A percentile compares a stretch with the other conserved stretches of the same genome.
Conservation (phyloP, 2,797 vertebrate species). For the Halcyon smyrnensis region DNA sequence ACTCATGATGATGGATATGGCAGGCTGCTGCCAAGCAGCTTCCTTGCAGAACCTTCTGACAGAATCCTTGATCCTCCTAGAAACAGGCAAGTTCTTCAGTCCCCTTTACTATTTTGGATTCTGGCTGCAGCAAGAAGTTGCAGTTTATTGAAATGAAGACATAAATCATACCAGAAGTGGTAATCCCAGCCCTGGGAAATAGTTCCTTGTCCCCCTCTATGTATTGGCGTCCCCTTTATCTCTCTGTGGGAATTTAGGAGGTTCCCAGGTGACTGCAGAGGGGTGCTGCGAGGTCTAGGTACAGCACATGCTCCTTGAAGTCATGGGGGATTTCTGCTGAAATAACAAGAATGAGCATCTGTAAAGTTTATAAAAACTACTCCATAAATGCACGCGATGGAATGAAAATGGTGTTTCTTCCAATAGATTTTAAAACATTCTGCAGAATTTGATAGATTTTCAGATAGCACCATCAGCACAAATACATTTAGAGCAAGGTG, state of each 20-base stretch:
- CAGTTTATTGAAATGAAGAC: background rate
- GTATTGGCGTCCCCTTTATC: background rate
- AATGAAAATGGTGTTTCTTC: background rate
- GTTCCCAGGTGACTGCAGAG: background rate
- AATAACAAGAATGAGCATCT: background rate
- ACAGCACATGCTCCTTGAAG: accelerated
- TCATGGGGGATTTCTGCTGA: background rate
- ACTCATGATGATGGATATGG: accelerated
- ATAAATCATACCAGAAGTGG: background rate
- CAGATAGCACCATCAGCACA: accelerated
- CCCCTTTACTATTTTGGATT: background rate
- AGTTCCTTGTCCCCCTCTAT: background rate
- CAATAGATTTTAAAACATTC: background rate
- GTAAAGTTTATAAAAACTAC: background rate
- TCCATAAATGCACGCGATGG: background rate
- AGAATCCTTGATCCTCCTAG: background rate
- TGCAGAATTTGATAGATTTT: background rate
- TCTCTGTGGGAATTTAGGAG: background rate
- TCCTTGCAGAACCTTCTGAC: background rate
- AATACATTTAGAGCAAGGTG: background rate
- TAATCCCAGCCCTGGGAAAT: background rate
- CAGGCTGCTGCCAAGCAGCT: background rate
- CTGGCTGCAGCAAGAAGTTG: background rate
- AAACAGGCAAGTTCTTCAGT: background rate
- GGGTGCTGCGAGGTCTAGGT: background rate